phyloP scores from a whole-genome alignment of 1,140 invertebrate species.

The Diuraphis noxia region DNA sequence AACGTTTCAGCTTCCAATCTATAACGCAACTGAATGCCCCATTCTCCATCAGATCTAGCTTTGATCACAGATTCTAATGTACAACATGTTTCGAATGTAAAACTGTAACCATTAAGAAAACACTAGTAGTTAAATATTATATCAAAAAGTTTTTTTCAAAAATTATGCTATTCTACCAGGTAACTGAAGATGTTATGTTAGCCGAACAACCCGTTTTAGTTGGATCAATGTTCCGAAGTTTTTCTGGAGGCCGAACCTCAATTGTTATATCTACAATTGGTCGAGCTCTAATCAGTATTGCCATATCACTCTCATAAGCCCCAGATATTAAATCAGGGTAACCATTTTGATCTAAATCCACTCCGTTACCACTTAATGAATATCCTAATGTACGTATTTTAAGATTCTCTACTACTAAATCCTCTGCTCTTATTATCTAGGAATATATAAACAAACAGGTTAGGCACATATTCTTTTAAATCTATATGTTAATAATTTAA shows the following conservation, averaged over 20 bases:
- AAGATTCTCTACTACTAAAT: constrained; percentile 57
- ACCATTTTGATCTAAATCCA: constrained; percentile 88
- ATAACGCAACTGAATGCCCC: constrained; percentile 66
- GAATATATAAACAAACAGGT: constrained; percentile 41
- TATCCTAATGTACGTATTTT: constrained; percentile 81
- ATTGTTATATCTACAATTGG: constrained; percentile 83
- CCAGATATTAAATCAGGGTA: constrained; percentile 91
- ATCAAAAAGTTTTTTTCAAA: background rate
- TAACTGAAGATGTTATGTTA: constrained; percentile 69
- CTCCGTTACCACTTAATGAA: constrained; percentile 78
- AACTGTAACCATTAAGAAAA: constrained; percentile 63
- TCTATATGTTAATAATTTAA: background rate
- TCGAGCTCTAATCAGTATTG: constrained; percentile 74
- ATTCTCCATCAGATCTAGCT: constrained; percentile 57
- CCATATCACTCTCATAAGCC: constrained; percentile 79
- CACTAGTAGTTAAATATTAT: background rate
- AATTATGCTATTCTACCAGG: constrained; percentile 66
- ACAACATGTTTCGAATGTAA: constrained; percentile 86
- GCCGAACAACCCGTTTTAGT: constrained; percentile 71
- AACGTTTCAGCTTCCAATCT: constrained; percentile 84
- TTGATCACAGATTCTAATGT: constrained; percentile 71
- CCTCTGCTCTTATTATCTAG: constrained; percentile 65
- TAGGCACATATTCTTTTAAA: background rate
- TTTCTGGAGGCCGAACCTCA: constrained; percentile 66
- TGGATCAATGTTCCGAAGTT: constrained; percentile 79